phyloP scores from a whole-genome alignment of 2,797 vertebrate genomes.

The Vespertilio murinus region DNA sequence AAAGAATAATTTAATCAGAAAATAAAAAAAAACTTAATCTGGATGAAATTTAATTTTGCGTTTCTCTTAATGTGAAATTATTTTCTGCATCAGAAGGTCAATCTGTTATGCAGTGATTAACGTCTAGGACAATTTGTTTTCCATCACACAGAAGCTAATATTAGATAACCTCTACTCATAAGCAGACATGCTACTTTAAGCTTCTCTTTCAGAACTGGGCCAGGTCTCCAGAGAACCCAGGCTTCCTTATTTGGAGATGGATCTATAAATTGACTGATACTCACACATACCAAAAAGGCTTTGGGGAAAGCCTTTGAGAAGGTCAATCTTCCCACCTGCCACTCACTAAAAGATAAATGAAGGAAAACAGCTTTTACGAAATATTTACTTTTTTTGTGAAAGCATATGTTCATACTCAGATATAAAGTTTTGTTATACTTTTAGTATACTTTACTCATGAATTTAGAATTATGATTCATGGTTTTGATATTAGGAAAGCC shows the following conservation, averaged over 20 bases:
- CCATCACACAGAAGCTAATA: constrained; percentile 15
- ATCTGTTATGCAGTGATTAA: constrained; percentile 45
- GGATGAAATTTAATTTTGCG: neutral
- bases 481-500: neutral
- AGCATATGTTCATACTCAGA: neutral
- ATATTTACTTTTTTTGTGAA: neutral
- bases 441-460: neutral
- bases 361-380: constrained; percentile 15
- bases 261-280: constrained; percentile 46
- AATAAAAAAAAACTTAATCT: neutral
- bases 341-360: constrained; percentile 43
- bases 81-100: neutral
- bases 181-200: neutral
- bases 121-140: constrained; percentile 28
- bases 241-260: constrained; percentile 22
- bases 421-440: neutral
- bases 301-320: constrained; percentile 46
- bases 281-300: constrained; percentile 23
- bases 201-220: constrained; percentile 50
- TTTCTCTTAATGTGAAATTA: constrained; percentile 25
- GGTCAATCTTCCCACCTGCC: neutral
- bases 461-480: neutral
- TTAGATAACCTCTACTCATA: constrained; percentile 19
- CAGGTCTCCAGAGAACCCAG: constrained; percentile 55
- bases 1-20: neutral